Conservation (phyloP, 1,140 invertebrate species). For the Listronotus oregonensis region DNA sequence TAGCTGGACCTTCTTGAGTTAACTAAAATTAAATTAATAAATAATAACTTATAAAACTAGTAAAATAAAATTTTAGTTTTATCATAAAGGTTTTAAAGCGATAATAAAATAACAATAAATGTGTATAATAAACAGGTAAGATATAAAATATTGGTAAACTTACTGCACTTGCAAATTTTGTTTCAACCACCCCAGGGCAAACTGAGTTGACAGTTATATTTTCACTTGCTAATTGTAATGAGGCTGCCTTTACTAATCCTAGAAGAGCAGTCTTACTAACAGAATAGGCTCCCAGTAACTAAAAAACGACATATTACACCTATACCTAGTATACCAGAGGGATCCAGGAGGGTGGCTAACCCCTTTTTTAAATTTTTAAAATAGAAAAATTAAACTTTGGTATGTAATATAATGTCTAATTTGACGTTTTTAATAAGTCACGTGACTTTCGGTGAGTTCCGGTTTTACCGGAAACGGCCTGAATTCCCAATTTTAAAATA, state of each 20-base stretch:
- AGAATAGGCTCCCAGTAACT: constrained; percentile 89
- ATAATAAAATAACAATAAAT: too few species aligned
- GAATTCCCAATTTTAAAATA: too few species aligned
- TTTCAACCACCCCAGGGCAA: constrained; percentile 77
- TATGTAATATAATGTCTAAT: too few species aligned
- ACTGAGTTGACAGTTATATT: constrained; percentile 93
- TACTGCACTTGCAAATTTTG: constrained; percentile 35
- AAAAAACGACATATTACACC: constrained; percentile 22
- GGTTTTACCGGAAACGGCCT: too few species aligned
- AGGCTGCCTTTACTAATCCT: constrained; percentile 83
- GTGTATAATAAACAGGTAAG: constrained; percentile 87
- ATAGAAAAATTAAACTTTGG: too few species aligned
- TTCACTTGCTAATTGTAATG: constrained; percentile 70
- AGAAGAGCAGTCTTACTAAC: constrained; percentile 94
- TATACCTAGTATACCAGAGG: neutral
- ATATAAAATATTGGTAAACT: constrained; percentile 89
- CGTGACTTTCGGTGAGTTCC: too few species aligned
- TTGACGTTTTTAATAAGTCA: too few species aligned
- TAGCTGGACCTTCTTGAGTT: constrained; percentile 87
- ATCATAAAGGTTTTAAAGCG: too few species aligned
- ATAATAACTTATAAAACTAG: constrained; percentile 72
- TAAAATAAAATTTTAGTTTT: too few species aligned
- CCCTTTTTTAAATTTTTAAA: too few species aligned
- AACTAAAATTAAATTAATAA: constrained; percentile 69
- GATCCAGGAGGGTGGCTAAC: too few species aligned